A percentile compares a stretch with the other conserved stretches of the same genome.
phyloP scores from a whole-genome alignment of 2,888 invertebrate species.

The Colletes collaris region DNA sequence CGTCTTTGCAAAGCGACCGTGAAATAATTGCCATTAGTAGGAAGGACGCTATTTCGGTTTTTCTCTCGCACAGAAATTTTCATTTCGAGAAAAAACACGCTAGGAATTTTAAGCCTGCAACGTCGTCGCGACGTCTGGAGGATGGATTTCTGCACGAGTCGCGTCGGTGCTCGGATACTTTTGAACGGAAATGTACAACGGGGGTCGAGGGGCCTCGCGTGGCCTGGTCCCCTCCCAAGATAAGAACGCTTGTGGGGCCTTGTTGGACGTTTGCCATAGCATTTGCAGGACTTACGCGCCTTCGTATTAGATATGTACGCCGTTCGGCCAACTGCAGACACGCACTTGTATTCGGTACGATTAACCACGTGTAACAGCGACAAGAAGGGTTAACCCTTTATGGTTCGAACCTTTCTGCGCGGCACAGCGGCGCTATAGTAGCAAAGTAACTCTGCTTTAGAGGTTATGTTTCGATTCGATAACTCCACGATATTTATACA shows the following conservation, averaged over 20 bases:
- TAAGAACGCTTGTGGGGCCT: slow-evolving; percentile 62
- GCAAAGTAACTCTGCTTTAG: neutral
- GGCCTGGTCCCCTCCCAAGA: slow-evolving; percentile 64
- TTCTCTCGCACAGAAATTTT: slow-evolving; percentile 25
- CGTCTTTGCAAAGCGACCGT: neutral
- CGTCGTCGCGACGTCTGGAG: slow-evolving; percentile 7
- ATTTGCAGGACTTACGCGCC: slow-evolving; percentile 53
- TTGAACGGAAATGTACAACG: slow-evolving; percentile 59
- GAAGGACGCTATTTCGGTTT: slow-evolving; percentile 1
- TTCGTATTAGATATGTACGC: slow-evolving; percentile 49
- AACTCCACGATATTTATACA: neutral
- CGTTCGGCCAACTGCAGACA: slow-evolving; percentile 16
- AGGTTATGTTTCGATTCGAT: slow-evolving; percentile 1
- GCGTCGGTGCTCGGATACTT: slow-evolving; percentile 43
- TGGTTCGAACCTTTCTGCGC: neutral
- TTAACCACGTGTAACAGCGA: slow-evolving; percentile 12
- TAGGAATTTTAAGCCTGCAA: slow-evolving; percentile 35
- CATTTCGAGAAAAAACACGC: slow-evolving; percentile 5
- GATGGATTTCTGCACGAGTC: neutral
- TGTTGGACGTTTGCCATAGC: slow-evolving; percentile 50
- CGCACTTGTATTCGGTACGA: slow-evolving; percentile 22
- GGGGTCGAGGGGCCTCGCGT: slow-evolving; percentile 58
- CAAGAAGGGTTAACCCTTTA: slow-evolving; percentile 7
- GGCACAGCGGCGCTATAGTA: neutral
- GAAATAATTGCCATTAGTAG: neutral